These are phyloP conservation scores for Melanotaenia maccullochi DNA, from an alignment of 2,797 vertebrate species.

Conservation along the genomic window DNA sequence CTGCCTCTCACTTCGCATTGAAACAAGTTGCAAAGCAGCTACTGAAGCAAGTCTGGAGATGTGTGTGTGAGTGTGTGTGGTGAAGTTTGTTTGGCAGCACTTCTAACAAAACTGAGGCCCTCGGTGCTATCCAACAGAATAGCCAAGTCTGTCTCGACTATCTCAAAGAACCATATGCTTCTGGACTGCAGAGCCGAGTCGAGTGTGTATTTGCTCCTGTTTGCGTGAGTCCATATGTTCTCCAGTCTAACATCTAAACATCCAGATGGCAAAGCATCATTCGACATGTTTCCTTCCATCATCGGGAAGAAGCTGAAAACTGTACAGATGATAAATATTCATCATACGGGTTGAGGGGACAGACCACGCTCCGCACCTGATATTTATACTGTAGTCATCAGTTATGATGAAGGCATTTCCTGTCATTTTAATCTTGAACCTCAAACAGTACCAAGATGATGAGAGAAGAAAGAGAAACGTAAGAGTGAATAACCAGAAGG, in stretches of 20 bases:
- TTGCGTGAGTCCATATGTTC: slow-evolving; percentile 62
- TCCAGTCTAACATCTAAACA: slow-evolving; percentile 64
- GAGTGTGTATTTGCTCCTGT: slow-evolving; percentile 9
- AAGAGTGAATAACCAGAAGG: neutral
- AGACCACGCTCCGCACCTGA: neutral
- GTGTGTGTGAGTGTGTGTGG: slow-evolving; percentile 29
- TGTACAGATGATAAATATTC: slow-evolving; percentile 55
- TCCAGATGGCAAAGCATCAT: slow-evolving; percentile 72
- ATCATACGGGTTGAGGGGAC: neutral
- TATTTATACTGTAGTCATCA: slow-evolving; percentile 7
- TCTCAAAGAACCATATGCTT: slow-evolving; percentile 79
- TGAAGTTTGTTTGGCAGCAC: slow-evolving; percentile 73
- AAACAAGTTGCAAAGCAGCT: slow-evolving; percentile 42
- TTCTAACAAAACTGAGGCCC: slow-evolving; percentile 71
- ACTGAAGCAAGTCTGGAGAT: slow-evolving; percentile 27
- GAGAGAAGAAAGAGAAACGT: neutral
- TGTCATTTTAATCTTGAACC: neutral
- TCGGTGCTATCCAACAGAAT: slow-evolving; percentile 64
- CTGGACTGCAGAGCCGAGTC: slow-evolving; percentile 33
- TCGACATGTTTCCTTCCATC: slow-evolving; percentile 59
- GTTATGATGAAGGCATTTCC: neutral
- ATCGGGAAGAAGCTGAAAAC: slow-evolving; percentile 48
- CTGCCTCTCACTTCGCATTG: slow-evolving; percentile 14
- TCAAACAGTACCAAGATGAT: neutral
- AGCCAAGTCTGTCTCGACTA: slow-evolving; percentile 68